These are phyloP conservation scores for Epinephelus awoara DNA, from an alignment of 2,797 vertebrate species.

Conservation along the genomic window DNA sequence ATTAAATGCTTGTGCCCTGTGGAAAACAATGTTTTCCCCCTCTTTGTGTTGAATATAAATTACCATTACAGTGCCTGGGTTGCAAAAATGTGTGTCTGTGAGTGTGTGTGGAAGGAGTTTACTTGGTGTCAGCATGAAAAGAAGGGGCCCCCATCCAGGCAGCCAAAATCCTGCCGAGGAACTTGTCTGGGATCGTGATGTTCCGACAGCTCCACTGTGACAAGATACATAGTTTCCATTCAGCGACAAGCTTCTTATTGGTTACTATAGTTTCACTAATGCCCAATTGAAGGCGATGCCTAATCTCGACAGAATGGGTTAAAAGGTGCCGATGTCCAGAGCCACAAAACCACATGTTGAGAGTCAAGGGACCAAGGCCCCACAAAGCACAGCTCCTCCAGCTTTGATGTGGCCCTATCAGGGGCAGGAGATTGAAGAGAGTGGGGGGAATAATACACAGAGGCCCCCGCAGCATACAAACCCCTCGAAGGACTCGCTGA, in stretches of 20 bases:
- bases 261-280: constrained; percentile 99
- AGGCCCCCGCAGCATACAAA: constrained; percentile 81
- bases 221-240: constrained; percentile 99
- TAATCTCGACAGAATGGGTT: constrained; percentile 99
- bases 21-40: constrained; percentile 84
- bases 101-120: constrained; percentile 82
- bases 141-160: constrained; percentile 90
- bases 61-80: constrained; percentile 86
- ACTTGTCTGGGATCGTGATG: constrained; percentile 94
- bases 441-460: constrained; percentile 81
- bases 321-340: constrained; percentile 99
- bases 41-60: constrained; percentile 92
- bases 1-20: constrained; percentile 90
- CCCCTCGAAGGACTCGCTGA: constrained; percentile 80
- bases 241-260: constrained; percentile 97
- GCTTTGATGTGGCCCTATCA: constrained; percentile 90
- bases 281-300: constrained; percentile 95
- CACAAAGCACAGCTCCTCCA: constrained; percentile 91
- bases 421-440: constrained; percentile 89
- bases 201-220: constrained; percentile 93
- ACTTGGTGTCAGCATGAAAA: constrained; percentile 90
- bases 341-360: constrained; percentile 99
- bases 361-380: constrained; percentile 96
- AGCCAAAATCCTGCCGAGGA: constrained; percentile 93
- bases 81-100: constrained; percentile 68